Evolutionary conservation across 30 jellyfish, hydroid and myxozoan species (phyloP).

Genomic region (Nemopilema nomurai): DNA sequence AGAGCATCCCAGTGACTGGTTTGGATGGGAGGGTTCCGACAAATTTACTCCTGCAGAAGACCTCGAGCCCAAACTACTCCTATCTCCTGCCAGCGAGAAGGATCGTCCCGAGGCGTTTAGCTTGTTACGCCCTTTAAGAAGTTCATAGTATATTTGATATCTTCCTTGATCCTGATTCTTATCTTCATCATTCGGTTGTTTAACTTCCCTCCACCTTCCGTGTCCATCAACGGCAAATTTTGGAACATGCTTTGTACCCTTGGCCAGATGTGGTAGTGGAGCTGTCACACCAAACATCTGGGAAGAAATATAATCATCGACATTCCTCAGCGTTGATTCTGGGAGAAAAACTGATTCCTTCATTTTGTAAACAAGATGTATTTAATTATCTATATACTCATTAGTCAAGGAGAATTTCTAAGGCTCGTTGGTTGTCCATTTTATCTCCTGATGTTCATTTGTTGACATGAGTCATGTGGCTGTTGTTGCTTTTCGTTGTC

Average conservation of each 20-base stretch:
- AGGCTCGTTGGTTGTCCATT: conserved; percentile 9
- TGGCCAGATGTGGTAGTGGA: background rate
- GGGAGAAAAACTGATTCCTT: conserved; percentile 1
- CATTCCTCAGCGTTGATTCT: conserved; percentile 10
- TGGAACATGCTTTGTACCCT: conserved; percentile 14
- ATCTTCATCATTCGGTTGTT: background rate
- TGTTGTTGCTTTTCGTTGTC: conserved; percentile 10
- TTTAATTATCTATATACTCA: no score
- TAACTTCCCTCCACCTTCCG: conserved; percentile 63
- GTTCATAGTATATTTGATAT: background rate
- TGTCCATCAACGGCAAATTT: conserved; percentile 69
- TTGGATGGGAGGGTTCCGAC: background rate
- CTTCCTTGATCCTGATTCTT: background rate
- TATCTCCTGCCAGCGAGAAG: background rate
- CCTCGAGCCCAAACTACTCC: background rate
- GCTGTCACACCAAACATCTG: conserved; percentile 1
- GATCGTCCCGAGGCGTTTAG: background rate
- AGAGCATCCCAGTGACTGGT: background rate
- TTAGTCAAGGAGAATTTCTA: no score
- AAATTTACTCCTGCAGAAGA: background rate
- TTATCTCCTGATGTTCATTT: background rate
- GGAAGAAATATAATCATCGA: conserved; percentile 14
- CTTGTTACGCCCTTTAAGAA: background rate
- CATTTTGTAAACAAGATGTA: no score
- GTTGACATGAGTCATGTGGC: background rate